Conservation (phyloP, 2,113 vertebrate species). For the Syngnathus scovelli region DNA sequence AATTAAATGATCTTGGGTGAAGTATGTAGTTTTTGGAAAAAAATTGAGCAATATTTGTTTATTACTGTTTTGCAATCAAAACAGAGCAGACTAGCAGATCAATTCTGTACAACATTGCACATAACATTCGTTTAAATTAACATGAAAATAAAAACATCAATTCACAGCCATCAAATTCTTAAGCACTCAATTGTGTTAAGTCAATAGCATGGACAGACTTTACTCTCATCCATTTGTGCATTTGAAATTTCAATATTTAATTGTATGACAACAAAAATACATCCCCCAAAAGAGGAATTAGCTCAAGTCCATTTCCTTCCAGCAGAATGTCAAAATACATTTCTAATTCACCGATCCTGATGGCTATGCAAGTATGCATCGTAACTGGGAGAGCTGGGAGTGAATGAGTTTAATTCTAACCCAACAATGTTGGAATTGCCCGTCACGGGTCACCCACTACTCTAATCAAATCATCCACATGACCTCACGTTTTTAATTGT, state of each 20-base stretch:
- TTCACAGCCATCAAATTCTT: not conserved
- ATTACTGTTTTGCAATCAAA: constrained; percentile 1
- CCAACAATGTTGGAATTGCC: not conserved
- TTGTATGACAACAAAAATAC: constrained; percentile 8
- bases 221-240: not conserved
- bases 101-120: not conserved
- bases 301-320: not conserved
- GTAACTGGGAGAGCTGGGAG: no score
- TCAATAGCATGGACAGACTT: not conserved
- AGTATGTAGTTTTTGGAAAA: not conserved
- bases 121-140: not conserved
- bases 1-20: not conserved
- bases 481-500: not conserved
- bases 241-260: not conserved
- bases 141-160: not conserved
- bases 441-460: not conserved
- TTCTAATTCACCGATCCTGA: not conserved
- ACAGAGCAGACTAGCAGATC: not conserved
- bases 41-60: not conserved
- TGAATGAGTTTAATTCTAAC: not conserved
- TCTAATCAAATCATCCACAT: constrained; percentile 1
- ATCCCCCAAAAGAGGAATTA: constrained; percentile 1
- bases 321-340: constrained; percentile 1
- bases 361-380: no score
- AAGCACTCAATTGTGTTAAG: not conserved